These are phyloP conservation scores for Drosophila triauraria DNA, from an alignment of 1,140 invertebrate species.

Conservation along the genomic window DNA sequence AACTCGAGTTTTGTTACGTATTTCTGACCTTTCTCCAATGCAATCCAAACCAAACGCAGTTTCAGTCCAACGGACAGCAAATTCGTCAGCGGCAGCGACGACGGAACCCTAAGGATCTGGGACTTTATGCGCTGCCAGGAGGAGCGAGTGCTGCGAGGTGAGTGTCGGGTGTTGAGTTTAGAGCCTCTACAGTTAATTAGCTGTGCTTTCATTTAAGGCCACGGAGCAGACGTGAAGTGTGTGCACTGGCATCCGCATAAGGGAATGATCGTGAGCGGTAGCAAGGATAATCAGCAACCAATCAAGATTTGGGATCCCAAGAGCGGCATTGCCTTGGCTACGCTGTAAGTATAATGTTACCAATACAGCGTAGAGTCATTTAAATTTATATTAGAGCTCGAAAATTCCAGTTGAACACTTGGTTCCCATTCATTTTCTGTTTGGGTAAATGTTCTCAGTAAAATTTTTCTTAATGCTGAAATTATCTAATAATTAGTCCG, in stretches of 20 bases:
- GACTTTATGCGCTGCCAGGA: conserved; percentile 99
- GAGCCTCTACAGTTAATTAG: not conserved
- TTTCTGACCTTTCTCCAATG: conserved; percentile 55
- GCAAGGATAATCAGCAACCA: conserved; percentile 99
- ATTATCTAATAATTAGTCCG: not conserved
- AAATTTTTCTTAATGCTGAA: too few species aligned
- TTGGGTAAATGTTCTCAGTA: too few species aligned
- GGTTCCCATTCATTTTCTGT: too few species aligned
- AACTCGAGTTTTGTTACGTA: conserved; percentile 55
- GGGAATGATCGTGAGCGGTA: conserved; percentile 97
- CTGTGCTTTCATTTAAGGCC: conserved; percentile 88
- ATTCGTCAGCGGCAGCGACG: conserved; percentile 99
- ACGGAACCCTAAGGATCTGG: conserved; percentile 99
- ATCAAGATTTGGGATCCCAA: conserved; percentile 99
- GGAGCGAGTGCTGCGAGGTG: conserved; percentile 97
- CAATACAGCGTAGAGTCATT: too few species aligned
- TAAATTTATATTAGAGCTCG: too few species aligned
- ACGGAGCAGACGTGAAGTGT: conserved; percentile 99
- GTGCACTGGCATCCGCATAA: conserved; percentile 99
- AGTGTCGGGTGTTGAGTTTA: conserved; percentile 36
- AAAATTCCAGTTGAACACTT: too few species aligned
- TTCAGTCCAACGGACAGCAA: conserved; percentile 99
- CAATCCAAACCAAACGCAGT: conserved; percentile 86
- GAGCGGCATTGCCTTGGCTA: conserved; percentile 94
- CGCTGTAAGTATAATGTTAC: conserved; percentile 86